A percentile compares a stretch with the other conserved stretches of the same genome.
Conservation (phyloP, 2,797 vertebrate species). For the Arremon brunneinucha region DNA sequence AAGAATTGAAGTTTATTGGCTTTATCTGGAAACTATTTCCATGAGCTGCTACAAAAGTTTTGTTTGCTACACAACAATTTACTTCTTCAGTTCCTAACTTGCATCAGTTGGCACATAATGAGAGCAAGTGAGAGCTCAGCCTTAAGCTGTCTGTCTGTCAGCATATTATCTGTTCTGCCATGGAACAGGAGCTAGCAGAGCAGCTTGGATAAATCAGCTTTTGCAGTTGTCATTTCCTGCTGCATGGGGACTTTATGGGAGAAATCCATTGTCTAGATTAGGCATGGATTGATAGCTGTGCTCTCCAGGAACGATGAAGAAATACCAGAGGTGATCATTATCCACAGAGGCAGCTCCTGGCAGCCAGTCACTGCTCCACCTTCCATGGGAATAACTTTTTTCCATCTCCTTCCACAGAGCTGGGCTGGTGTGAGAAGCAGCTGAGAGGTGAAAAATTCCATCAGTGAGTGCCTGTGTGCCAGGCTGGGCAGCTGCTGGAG, state of each 20-base stretch:
- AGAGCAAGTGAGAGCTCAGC: conserved; percentile 40
- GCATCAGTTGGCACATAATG: conserved; percentile 36
- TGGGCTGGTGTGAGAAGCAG: background rate
- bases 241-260: background rate
- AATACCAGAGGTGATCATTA: conserved; percentile 16
- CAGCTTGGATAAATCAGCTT: conserved; percentile 56
- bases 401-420: background rate
- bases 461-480: background rate
- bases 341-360: background rate
- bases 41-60: background rate
- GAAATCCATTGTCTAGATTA: conserved; percentile 30
- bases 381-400: background rate
- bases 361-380: background rate
- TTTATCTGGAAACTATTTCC: background rate
- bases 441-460: background rate
- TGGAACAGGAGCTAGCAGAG: background rate
- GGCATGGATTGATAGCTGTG: conserved; percentile 21
- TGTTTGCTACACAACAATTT: conserved; percentile 11
- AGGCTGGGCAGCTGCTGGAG: background rate
- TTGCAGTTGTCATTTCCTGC: conserved; percentile 31
- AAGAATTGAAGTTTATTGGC: background rate
- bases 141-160: conserved; percentile 48
- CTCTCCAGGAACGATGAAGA: conserved; percentile 22
- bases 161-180: conserved; percentile 19
- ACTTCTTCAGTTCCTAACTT: background rate